Evolutionary conservation across 2,797 vertebrate genomes (phyloP).

Genomic region (Fringilla coelebs): DNA sequence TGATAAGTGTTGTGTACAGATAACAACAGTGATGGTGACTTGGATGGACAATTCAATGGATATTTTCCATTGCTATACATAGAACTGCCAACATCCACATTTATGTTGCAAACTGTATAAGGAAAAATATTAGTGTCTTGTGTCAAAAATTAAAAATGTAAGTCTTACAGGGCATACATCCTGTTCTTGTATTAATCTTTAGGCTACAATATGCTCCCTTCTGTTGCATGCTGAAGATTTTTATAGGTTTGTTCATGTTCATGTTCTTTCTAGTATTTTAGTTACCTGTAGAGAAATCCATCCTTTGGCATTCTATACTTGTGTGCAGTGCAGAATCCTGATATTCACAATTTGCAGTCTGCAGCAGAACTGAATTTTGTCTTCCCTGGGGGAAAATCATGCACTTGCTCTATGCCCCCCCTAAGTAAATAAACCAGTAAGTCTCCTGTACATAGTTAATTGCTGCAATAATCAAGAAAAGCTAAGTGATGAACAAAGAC

Average conservation of each 20-base stretch:
- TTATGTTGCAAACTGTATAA: background rate
- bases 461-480: background rate
- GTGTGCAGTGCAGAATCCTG: background rate
- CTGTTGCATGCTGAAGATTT: background rate
- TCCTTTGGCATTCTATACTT: background rate
- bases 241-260: background rate
- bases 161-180: background rate
- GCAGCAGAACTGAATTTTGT: background rate
- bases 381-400: background rate
- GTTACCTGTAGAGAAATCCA: background rate
- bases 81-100: background rate
- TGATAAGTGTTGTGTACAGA: background rate
- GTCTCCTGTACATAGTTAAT: background rate
- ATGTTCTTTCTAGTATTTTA: background rate
- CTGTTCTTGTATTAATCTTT: background rate
- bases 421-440: background rate
- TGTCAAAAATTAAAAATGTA: background rate
- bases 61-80: background rate
- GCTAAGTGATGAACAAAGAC: background rate
- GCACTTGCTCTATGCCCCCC: background rate
- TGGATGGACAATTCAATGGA: background rate
- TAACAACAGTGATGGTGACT: background rate
- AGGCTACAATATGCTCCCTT: background rate
- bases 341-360: background rate
- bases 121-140: background rate